phyloP scores from a whole-genome alignment of 2,888 invertebrate species.

The Horisme vitalbata region DNA sequence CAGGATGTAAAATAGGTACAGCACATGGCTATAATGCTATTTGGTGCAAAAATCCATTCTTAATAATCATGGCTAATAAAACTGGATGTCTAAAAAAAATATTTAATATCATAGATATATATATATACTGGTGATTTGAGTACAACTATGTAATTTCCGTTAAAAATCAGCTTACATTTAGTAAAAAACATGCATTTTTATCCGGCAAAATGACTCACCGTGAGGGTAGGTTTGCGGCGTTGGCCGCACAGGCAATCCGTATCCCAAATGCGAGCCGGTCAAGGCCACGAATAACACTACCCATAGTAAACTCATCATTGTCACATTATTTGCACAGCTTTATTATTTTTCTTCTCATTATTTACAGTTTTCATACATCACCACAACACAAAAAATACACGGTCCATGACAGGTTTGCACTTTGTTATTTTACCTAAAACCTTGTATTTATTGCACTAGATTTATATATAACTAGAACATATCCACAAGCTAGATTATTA shows the following conservation, averaged over 20 bases:
- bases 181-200: slow-evolving; percentile 50
- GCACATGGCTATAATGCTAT: too few species aligned
- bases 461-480: slow-evolving; percentile 53
- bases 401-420: slow-evolving; percentile 74
- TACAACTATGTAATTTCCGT: neutral
- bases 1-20: too few species aligned
- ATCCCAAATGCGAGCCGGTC: slow-evolving; percentile 67
- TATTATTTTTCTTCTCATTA: slow-evolving; percentile 77
- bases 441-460: slow-evolving; percentile 50
- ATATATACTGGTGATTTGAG: neutral
- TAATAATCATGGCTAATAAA: too few species aligned
- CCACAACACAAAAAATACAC: slow-evolving; percentile 79
- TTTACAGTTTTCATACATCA: slow-evolving; percentile 75
- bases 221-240: slow-evolving; percentile 77
- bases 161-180: slow-evolving; percentile 3
- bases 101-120: too few species aligned
- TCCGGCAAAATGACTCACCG: slow-evolving; percentile 64
- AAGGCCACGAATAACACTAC: slow-evolving; percentile 77
- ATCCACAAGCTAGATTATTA: slow-evolving; percentile 50
- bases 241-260: slow-evolving; percentile 71
- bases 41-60: too few species aligned
- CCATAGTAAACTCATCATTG: slow-evolving; percentile 75
- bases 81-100: too few species aligned
- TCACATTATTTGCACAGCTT: slow-evolving; percentile 77
- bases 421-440: slow-evolving; percentile 54